A percentile compares a stretch with the other conserved stretches of the same genome.
These are phyloP conservation scores for Malthinus flaveolus DNA, from an alignment of 2,888 invertebrate genomes.

Conservation along the genomic window DNA sequence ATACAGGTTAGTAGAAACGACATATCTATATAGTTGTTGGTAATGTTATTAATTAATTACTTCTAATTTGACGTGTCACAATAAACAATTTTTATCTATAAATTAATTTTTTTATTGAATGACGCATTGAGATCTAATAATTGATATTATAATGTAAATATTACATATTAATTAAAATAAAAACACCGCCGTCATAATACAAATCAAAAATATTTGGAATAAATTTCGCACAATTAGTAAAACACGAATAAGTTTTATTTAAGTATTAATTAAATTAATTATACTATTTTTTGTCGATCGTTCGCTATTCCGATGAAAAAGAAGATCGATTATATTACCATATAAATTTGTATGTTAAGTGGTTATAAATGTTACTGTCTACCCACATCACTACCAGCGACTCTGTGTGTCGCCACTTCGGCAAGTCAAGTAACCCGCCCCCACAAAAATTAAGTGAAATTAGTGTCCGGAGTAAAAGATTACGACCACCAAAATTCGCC, in stretches of 20 bases:
- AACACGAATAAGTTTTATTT: no score
- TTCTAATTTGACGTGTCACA: no score
- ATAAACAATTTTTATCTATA: no score
- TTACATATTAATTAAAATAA: not conserved
- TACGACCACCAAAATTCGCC: constrained; percentile 21
- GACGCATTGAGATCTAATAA: not conserved
- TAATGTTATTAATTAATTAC: no score
- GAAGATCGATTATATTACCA: constrained; percentile 14
- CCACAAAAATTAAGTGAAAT: constrained; percentile 29
- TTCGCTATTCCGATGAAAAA: constrained; percentile 1
- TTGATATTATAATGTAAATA: not conserved
- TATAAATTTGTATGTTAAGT: constrained; percentile 26
- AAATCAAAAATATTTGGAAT: no score
- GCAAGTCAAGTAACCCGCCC: constrained; percentile 25
- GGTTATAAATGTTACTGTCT: constrained; percentile 32
- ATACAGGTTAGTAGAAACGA: no score
- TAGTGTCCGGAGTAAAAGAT: constrained; percentile 30
- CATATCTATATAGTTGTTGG: no score
- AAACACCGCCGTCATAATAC: not conserved
- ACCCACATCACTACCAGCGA: constrained; percentile 27
- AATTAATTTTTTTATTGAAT: no score
- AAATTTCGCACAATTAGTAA: no score
- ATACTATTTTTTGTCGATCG: not conserved
- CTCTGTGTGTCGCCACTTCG: constrained; percentile 28
- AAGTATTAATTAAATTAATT: no score